phyloP scores from a whole-genome alignment of 2,888 invertebrate species.

The Liodrosophila aerea region DNA sequence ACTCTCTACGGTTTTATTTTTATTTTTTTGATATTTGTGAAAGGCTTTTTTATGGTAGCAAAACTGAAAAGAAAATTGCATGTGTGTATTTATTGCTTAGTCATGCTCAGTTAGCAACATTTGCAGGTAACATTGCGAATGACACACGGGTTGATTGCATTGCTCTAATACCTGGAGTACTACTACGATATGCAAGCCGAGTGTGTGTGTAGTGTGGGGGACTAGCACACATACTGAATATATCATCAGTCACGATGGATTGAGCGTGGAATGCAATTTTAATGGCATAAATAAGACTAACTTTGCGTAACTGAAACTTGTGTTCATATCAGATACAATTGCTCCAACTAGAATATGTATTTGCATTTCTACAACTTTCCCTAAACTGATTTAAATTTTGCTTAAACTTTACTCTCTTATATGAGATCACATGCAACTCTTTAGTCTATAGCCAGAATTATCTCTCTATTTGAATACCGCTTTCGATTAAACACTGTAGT shows the following conservation, averaged over 20 bases:
- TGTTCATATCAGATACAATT: neutral
- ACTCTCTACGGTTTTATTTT: neutral
- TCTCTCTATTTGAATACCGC: too few relatives aligned
- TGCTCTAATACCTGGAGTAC: conserved; percentile 13
- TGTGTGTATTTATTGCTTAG: conserved; percentile 53
- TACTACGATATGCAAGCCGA: neutral
- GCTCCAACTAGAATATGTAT: too few relatives aligned
- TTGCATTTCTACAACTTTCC: too few relatives aligned
- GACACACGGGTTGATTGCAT: conserved; percentile 54
- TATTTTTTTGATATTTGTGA: conserved; percentile 20
- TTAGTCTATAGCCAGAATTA: too few relatives aligned
- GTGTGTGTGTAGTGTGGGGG: conserved; percentile 3
- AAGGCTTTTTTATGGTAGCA: conserved; percentile 36
- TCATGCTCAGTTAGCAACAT: conserved; percentile 59
- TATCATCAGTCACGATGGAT: neutral
- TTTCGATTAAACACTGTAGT: too few relatives aligned
- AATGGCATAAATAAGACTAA: conserved; percentile 34
- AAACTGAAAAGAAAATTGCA: conserved; percentile 12
- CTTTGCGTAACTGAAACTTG: neutral
- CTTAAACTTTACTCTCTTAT: too few relatives aligned
- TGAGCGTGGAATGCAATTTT: conserved; percentile 41
- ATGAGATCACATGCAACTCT: too few relatives aligned
- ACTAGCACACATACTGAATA: too few relatives aligned
- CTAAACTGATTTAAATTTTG: too few relatives aligned
- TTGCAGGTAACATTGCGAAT: conserved; percentile 34